A percentile compares a stretch with the other conserved stretches of the same genome.
Conservation (phyloP, 1,140 invertebrate species). For the Argopecten irradians region DNA sequence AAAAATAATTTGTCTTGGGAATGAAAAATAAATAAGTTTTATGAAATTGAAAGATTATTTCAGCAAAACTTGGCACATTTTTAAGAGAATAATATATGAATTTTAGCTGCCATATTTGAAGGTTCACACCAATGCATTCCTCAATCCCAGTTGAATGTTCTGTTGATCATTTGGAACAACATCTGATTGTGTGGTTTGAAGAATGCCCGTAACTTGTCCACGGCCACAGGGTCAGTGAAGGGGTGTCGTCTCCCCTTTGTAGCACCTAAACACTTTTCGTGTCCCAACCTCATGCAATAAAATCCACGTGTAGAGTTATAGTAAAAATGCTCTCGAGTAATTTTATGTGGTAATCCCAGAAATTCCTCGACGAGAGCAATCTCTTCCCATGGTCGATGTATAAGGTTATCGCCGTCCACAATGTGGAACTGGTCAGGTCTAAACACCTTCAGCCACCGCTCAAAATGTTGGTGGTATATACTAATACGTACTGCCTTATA, state of each 20-base stretch:
- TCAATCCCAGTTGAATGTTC: slow-evolving; percentile 72
- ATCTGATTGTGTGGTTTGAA: slow-evolving; percentile 89
- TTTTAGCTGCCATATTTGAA: not conserved
- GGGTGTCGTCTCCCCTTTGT: slow-evolving; percentile 95
- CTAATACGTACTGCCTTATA: slow-evolving; percentile 73
- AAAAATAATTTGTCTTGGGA: slow-evolving; percentile 3
- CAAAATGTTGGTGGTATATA: slow-evolving; percentile 74
- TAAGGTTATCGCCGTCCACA: slow-evolving; percentile 73
- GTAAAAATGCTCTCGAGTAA: slow-evolving; percentile 69
- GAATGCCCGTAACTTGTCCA: slow-evolving; percentile 88
- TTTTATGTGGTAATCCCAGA: slow-evolving; percentile 65
- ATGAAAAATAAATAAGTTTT: slow-evolving; percentile 19
- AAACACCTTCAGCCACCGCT: slow-evolving; percentile 72
- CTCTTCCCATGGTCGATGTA: slow-evolving; percentile 69
- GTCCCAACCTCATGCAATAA: slow-evolving; percentile 76
- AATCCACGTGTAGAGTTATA: slow-evolving; percentile 78
- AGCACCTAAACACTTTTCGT: slow-evolving; percentile 86
- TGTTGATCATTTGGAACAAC: slow-evolving; percentile 70
- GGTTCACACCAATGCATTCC: not conserved
- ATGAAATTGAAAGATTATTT: slow-evolving; percentile 11
- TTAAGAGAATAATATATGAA: not conserved
- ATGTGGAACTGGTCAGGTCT: slow-evolving; percentile 71
- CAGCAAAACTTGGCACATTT: not conserved
- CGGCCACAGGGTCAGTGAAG: slow-evolving; percentile 84
- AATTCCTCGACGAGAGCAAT: slow-evolving; percentile 72